phyloP scores from a whole-genome alignment of 2,888 invertebrate species.

The Chromoteleia sp. region DNA sequence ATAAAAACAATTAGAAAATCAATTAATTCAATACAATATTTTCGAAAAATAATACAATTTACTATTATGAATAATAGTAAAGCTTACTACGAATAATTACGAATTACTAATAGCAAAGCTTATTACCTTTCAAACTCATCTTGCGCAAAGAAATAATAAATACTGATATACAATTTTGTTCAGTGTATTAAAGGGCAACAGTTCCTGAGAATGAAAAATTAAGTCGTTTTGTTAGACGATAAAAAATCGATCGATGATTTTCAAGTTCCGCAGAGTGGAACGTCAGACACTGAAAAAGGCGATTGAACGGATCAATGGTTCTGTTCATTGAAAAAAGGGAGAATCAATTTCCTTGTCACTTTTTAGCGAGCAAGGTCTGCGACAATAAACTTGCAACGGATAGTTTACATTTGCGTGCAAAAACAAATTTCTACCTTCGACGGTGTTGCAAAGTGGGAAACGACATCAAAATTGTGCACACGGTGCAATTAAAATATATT shows the following conservation, averaged over 20 bases:
- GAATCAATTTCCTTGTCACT: conserved; percentile 36
- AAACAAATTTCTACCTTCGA: conserved; percentile 9
- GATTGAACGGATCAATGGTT: conserved; percentile 31
- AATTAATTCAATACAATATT: too few species aligned
- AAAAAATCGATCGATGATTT: conserved; percentile 41
- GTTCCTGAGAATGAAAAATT: background rate
- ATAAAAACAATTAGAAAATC: too few species aligned
- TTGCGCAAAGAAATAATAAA: too few species aligned
- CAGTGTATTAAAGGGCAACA: background rate
- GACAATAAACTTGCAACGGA: conserved; percentile 24
- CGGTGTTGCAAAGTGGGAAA: background rate
- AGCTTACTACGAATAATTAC: too few species aligned
- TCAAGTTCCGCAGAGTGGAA: conserved; percentile 28
- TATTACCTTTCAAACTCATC: too few species aligned
- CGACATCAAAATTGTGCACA: conserved; percentile 7
- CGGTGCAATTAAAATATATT: conserved; percentile 27
- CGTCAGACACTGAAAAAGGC: conserved; percentile 25
- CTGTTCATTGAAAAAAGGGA: conserved; percentile 14
- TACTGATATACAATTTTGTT: too few species aligned
- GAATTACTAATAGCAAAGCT: too few species aligned
- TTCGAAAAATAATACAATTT: too few species aligned
- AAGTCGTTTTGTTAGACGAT: background rate
- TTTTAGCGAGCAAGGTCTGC: conserved; percentile 5
- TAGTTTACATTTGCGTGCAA: background rate
- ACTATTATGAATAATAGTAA: too few species aligned